Evolutionary conservation across 2,888 invertebrate species (phyloP), one percentile per base, ranked within the genome.

Genomic region (Conchocele bisecta): DNA sequence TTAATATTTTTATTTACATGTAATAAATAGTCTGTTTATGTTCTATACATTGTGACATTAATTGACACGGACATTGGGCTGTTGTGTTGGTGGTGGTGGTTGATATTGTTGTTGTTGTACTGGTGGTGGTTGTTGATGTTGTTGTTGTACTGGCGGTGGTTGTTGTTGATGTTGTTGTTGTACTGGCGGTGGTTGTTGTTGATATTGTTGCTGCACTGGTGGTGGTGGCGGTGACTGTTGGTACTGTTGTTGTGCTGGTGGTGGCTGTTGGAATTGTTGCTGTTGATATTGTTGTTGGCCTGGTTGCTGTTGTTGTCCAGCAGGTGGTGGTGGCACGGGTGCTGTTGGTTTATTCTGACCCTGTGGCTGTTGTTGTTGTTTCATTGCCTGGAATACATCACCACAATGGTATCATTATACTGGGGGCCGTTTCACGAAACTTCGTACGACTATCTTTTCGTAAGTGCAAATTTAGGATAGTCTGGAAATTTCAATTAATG

Each of bases 261-360:
- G 41, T 20, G 53, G 60, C 13, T 44, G 37, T 28, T 20, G 22
- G 22, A 39, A 46, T 13, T 13, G 20, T 28, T 46, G 54, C 6
- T 26, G 22, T 15, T 50, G 50, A 11, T 53, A 39, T 54, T 57
- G 59, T 22, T 54, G 51, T 22, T 67, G 61, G 7, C 64, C 59
- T 24, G 41, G 50, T 15, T 72, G 65, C 20, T 66, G 48, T 39
- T 50, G 58, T 11, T 54, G 53, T 3, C 22, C 35, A 20, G 44
- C 20, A 26, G 24, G n/a, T 6, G 35, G 33, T 15, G 51, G 56
- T 22, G 64, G 58, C 15, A 59, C 68, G 15, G 63, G 61, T 26
- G 57, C 35, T 26, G 46, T 63, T 1, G 60, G 65, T 44, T 66
- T 56, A 37, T 61, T 65, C 33, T 68, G 54, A 17, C 42, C 42